Base-by-base conservation (phyloP, 2,113 vertebrate genomes). In the Corvus moneduloides region DNA sequence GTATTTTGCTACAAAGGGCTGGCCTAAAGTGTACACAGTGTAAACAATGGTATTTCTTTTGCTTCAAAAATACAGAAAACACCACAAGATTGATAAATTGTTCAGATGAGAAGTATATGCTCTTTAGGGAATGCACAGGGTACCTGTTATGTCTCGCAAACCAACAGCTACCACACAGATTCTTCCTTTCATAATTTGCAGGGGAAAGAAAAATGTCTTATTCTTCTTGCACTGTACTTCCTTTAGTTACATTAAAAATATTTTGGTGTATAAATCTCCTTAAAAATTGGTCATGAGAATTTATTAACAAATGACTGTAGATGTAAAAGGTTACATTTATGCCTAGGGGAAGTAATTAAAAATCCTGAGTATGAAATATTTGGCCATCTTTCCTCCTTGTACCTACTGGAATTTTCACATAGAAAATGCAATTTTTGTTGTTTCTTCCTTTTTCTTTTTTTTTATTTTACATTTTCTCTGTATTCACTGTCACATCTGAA, bases 21-120 rank as follows among this genome's bases (percentile, higher is more conserved):
- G 97, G 97, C 98, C 97, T 97, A 97, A 97, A 98, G 98, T 98
- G 98, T 98, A 98, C 97, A 98, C 94, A 97, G 98, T 98, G 98
- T 98, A 98, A 98, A 98, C 98, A 98, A 97, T 97, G 95, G 93
- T 98, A 98, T 92, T 97, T 97, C 86, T 97, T 97, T 97, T 97
- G 97, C 97, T 98, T 98, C 97, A 97, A 98, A 98, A 98, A 97
- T 97, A 97, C 96, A 97, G 94, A 95, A 97, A 97, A 97, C 97
- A 97, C 92, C 97, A 98, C 92, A 96, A 98, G 96, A 98, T 94
- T 97, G 94, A 97, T 96, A 97, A 96, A 96, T 92, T 96, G 87
- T 94, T 96, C 73, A 66, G 96, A 97, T 96, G 96, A 98, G 96
- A 96, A 97, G 89, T 97, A 92, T 58, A 73, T 63, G 89, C 90